These are phyloP conservation scores for Danio tinwini DNA, from an alignment of 2,797 vertebrate genomes.

Conservation along the genomic window DNA sequence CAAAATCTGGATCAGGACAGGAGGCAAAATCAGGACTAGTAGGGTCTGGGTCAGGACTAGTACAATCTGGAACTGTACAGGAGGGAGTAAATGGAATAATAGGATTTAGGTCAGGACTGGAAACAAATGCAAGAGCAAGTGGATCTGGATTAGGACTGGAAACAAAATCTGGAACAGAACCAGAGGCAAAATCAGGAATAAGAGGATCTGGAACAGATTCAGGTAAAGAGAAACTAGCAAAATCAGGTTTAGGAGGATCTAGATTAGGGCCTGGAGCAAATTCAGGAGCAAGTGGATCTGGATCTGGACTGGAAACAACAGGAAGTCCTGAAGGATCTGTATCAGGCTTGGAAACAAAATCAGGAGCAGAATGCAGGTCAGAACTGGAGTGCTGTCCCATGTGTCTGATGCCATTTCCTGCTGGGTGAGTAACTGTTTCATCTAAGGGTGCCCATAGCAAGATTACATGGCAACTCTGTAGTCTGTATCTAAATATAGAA, in stretches of 20 bases:
- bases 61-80: background rate
- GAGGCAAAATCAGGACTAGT: background rate
- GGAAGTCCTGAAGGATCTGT: conserved; percentile 31
- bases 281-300: background rate
- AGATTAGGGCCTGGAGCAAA: background rate
- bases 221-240: background rate
- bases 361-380: background rate
- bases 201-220: background rate
- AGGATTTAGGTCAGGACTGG: background rate
- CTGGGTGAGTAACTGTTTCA: conserved; percentile 73
- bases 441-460: background rate
- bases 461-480: no score
- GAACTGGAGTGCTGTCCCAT: conserved; percentile 84
- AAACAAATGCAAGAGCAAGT: background rate
- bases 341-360: conserved; percentile 12
- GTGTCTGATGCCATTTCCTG: conserved; percentile 82
- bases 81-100: background rate
- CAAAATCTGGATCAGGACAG: background rate
- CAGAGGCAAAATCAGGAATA: background rate
- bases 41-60: conserved; percentile 17
- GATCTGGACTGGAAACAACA: background rate
- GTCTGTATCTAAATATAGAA: no score
- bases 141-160: background rate
- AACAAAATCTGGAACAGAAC: background rate
- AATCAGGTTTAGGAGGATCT: background rate